Evolutionary conservation across 2,113 vertebrate species (phyloP).

Genomic region (Ochotona princeps): DNA sequence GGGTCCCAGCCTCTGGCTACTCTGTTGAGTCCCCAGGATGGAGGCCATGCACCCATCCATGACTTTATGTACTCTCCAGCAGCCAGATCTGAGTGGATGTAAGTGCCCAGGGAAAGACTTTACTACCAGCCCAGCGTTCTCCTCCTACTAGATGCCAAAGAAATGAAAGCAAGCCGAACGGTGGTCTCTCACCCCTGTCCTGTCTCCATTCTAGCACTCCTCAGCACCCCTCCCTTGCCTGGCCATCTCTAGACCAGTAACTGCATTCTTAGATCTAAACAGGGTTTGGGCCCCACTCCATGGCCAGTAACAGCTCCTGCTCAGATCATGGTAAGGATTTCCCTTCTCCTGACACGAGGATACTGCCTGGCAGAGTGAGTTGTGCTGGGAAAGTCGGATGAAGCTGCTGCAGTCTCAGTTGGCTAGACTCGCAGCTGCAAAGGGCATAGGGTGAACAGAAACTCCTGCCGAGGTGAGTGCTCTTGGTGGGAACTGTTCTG

Average conservation of each 20-base stretch:
- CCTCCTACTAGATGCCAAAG: neutral
- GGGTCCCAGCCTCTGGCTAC: constrained; percentile 42
- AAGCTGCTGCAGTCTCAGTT: neutral
- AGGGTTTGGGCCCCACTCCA: neutral
- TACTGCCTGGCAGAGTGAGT: neutral
- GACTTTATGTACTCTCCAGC: neutral
- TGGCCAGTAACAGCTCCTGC: neutral
- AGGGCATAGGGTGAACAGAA: neutral
- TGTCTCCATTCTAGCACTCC: neutral
- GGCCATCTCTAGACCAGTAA: neutral
- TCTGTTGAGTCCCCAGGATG: neutral
- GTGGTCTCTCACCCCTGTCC: neutral
- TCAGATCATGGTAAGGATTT: neutral
- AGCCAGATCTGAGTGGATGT: neutral
- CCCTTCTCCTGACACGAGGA: too few species aligned
- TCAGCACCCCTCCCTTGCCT: neutral
- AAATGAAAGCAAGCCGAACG: neutral
- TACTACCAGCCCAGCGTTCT: neutral
- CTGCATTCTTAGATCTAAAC: neutral
- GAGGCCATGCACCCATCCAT: neutral
- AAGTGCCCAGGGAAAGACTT: neutral
- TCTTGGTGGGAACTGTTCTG: neutral
- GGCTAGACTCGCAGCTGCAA: neutral
- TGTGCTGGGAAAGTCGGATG: neutral
- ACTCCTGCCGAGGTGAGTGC: neutral